Base-by-base conservation (phyloP, 2,888 invertebrate species). In the Sepiola atlantica region DNA sequence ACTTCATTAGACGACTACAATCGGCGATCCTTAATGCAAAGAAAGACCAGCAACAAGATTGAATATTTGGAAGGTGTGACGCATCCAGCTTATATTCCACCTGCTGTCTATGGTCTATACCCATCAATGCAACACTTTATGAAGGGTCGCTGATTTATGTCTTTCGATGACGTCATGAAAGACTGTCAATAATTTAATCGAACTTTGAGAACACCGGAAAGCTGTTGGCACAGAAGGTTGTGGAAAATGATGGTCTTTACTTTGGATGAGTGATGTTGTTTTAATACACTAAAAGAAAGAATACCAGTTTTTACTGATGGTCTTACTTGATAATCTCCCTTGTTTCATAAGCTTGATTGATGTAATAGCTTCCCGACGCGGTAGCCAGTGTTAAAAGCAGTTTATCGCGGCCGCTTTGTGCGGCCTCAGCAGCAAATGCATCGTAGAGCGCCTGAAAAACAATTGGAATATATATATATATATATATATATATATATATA, bases 381-480 rank as follows among this genome's bases (percentile, higher is more conserved):
- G 92, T 92, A 21, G 92, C 92, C 1, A 92, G 92, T 0, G 92
- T 92, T 16, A 92, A 21, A 21, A 92, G 18, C 35, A 92, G 35
- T n/a, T 92, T 92, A 18, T 35, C 28, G 0, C 54, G 92, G 3
- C 92, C 92, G 54, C 12, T 92, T 54, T 54, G 18, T n/a, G 35
- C 20, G 0, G 92, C 92, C 54, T 92, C 92, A 20, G 28, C 45
- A 92, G 92, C 35, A 35, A 92, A 92, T 6, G 92, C 28, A 1
- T 92, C 92, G 55, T 77, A 94, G 54, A 92, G 35, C 12, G 24
- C 45, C 92, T 92, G n/a, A 35, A 92, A n/a, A 92, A 77, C 14
- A 16, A 32, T 77, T 77, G 0, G 55, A n/a, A 21, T 14, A 55
- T 3, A 93, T 20, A 28, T 93, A 93, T 92, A 77, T 77, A 6